A percentile compares a stretch with the other conserved stretches of the same genome.
phyloP scores from a whole-genome alignment of 1,140 invertebrate genomes.

The Acyrthosiphon pisum region DNA sequence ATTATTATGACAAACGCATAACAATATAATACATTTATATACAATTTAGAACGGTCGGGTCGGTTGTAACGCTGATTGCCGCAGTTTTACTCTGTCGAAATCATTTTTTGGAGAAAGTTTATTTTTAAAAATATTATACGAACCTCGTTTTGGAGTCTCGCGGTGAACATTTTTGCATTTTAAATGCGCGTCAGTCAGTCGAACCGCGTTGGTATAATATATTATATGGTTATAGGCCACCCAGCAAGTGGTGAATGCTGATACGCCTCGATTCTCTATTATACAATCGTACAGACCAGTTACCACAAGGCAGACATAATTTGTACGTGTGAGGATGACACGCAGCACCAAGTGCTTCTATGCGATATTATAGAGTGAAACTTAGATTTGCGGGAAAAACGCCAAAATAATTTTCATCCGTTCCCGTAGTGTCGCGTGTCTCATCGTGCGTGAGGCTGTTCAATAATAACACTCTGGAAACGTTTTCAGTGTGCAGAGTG shows the following conservation, averaged over 20 bases:
- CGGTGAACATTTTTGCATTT: not conserved
- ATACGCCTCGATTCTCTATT: too few species aligned
- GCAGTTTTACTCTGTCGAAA: not conserved
- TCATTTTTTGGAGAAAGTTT: not conserved
- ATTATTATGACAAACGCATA: not conserved
- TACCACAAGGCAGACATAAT: not conserved
- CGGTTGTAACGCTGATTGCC: not conserved
- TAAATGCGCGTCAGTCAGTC: not conserved
- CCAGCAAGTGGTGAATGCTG: not conserved
- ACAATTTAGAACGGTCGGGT: not conserved
- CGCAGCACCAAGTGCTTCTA: too few species aligned
- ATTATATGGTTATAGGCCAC: too few species aligned
- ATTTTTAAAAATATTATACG: not conserved
- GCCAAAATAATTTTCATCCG: not conserved
- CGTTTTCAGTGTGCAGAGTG: not conserved
- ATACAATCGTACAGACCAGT: too few species aligned
- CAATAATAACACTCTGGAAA: not conserved
- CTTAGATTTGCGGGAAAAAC: not conserved
- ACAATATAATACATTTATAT: not conserved
- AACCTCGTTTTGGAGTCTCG: not conserved
- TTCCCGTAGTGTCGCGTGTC: not conserved
- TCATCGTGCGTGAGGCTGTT: not conserved
- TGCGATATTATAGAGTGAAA: not conserved
- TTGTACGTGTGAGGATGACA: not conserved
- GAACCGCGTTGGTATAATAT: not conserved